Evolutionary conservation across 2,113 vertebrate species (phyloP).

Genomic region (Pontoporia blainvillei): DNA sequence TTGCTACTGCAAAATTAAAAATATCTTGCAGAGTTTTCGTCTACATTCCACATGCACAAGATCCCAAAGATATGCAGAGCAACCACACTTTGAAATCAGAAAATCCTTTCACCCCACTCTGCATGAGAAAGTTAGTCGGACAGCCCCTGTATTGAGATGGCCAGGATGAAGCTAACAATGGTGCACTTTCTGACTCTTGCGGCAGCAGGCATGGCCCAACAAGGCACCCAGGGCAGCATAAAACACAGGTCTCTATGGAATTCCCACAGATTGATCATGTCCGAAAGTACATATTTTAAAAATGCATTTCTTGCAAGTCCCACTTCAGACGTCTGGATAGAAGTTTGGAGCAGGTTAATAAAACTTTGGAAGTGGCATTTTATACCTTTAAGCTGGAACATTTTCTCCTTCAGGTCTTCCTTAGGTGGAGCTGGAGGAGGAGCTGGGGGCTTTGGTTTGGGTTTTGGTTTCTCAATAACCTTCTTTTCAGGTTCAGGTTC

Average conservation of each 20-base stretch:
- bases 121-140: background rate
- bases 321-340: conserved; percentile 23
- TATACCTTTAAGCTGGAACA: conserved; percentile 85
- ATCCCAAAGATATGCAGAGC: background rate
- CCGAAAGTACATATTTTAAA: conserved; percentile 55
- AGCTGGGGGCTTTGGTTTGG: conserved; percentile 78
- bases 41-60: conserved; percentile 28
- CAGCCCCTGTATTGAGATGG: background rate
- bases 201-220: background rate
- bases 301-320: conserved; percentile 32
- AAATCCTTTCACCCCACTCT: background rate
- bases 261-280: background rate
- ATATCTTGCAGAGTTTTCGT: conserved; percentile 4
- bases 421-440: conserved; percentile 75
- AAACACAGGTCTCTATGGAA: background rate
- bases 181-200: background rate
- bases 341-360: conserved; percentile 51
- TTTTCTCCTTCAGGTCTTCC: conserved; percentile 83
- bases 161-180: background rate
- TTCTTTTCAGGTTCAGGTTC: conserved; percentile 83
- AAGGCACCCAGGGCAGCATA: background rate
- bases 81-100: conserved; percentile 15
- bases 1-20: conserved; percentile 29
- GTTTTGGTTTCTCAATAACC: conserved; percentile 81
- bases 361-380: conserved; percentile 25